A percentile compares a stretch with the other conserved stretches of the same genome.
Conservation (phyloP, 2,888 invertebrate species). For the Myopa tessellatipennis region DNA sequence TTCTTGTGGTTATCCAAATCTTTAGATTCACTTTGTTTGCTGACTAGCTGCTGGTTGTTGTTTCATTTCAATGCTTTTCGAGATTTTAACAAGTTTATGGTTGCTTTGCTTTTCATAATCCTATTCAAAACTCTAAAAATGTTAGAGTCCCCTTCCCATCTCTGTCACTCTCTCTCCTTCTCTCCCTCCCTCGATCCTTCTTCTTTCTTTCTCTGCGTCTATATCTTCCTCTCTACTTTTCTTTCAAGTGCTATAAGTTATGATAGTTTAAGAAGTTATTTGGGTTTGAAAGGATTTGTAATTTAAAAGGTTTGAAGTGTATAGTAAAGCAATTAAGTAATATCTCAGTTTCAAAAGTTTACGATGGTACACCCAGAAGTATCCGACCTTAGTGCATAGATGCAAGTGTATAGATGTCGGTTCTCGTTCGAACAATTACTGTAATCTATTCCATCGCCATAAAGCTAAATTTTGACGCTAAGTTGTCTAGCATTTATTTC, state of each 20-base stretch:
- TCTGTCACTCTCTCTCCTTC: neutral
- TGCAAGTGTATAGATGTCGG: too few relatives aligned
- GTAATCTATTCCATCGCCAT: too few relatives aligned
- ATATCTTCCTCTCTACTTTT: neutral
- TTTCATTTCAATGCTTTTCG: conserved; percentile 28
- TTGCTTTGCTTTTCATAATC: conserved; percentile 27
- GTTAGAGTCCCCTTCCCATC: neutral
- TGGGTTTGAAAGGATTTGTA: neutral
- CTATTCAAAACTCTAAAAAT: neutral
- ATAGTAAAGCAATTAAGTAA: conserved; percentile 7
- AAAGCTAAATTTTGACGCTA: too few relatives aligned
- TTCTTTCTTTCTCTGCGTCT: neutral
- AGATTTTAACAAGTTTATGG: conserved; percentile 29
- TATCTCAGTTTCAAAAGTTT: too few relatives aligned
- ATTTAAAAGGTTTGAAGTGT: neutral
- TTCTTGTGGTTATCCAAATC: conserved; percentile 11
- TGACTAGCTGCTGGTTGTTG: conserved; percentile 12
- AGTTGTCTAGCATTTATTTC: too few relatives aligned
- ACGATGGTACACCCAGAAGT: too few relatives aligned
- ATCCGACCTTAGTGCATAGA: too few relatives aligned
- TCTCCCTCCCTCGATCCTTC: neutral
- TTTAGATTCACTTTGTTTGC: neutral
- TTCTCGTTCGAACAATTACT: too few relatives aligned
- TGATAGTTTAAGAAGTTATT: neutral
- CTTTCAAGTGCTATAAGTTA: neutral